A percentile compares a stretch with the other conserved stretches of the same genome.
Conservation (phyloP, 2,113 vertebrate species). For the Siphamia tubifer region DNA sequence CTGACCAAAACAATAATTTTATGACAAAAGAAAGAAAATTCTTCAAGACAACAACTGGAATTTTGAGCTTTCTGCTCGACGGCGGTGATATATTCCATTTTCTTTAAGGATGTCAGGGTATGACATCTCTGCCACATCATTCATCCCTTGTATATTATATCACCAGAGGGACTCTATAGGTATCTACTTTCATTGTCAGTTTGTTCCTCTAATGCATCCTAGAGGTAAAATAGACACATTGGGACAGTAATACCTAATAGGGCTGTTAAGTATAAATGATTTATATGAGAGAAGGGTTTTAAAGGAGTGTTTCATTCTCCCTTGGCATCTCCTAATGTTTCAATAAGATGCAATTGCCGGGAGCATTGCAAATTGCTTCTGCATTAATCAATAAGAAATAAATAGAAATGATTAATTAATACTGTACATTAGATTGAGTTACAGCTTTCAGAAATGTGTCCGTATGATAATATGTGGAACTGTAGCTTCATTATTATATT, state of each 20-base stretch:
- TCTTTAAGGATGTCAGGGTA: too few species aligned
- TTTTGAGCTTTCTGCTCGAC: too few species aligned
- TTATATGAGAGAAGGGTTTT: constrained; percentile 1
- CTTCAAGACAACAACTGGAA: too few species aligned
- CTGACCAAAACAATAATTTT: too few species aligned
- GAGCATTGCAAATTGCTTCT: background rate
- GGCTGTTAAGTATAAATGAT: constrained; percentile 12
- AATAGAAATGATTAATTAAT: background rate
- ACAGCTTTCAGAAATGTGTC: background rate
- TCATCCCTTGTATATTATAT: too few species aligned
- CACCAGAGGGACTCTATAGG: too few species aligned
- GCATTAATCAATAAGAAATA: background rate
- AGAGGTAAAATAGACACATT: constrained; percentile 8
- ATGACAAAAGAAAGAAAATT: too few species aligned
- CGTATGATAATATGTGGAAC: background rate
- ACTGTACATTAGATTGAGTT: background rate
- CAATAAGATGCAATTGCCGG: background rate
- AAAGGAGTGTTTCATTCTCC: background rate
- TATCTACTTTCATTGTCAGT: background rate
- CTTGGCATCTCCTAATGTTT: background rate
- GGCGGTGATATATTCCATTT: too few species aligned
- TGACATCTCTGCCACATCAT: too few species aligned
- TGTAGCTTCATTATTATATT: constrained; percentile 19
- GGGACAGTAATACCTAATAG: constrained; percentile 21
- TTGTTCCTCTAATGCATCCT: background rate